Evolutionary conservation across 2,888 invertebrate species (phyloP).

Genomic region (Priocnemis perturbator): DNA sequence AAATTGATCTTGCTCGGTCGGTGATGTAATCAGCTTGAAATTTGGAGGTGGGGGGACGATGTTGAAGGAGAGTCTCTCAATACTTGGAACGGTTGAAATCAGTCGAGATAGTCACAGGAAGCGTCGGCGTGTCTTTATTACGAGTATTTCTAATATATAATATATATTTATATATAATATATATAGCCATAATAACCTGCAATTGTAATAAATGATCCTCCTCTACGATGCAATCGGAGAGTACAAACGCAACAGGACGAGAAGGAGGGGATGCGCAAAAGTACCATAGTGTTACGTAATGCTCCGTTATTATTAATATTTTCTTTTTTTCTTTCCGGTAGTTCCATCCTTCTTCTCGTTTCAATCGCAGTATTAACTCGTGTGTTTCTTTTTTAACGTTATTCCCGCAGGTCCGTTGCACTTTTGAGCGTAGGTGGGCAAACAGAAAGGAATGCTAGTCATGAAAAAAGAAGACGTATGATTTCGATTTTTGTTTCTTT

Average conservation of each 20-base stretch:
- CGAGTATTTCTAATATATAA: slow-evolving; percentile 74
- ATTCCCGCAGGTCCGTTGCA: slow-evolving; percentile 6
- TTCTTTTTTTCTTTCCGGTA: background rate
- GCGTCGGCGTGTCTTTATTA: slow-evolving; percentile 74
- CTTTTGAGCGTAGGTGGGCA: too few relatives aligned
- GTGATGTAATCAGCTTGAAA: too few relatives aligned
- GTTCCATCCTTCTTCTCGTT: slow-evolving; percentile 11
- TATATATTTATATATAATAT: slow-evolving; percentile 70
- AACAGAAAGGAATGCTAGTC: slow-evolving; percentile 22
- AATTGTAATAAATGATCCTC: slow-evolving; percentile 68
- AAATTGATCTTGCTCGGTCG: too few relatives aligned
- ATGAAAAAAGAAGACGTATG: slow-evolving; percentile 37
- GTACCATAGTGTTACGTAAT: slow-evolving; percentile 45
- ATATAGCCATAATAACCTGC: slow-evolving; percentile 72
- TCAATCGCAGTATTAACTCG: background rate
- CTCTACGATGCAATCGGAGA: slow-evolving; percentile 61
- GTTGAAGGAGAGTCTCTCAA: background rate
- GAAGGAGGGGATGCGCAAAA: slow-evolving; percentile 45
- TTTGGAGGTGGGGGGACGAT: background rate
- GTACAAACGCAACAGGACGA: slow-evolving; percentile 59
- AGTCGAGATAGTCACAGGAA: slow-evolving; percentile 51
- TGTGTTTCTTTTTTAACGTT: slow-evolving; percentile 4
- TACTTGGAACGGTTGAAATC: slow-evolving; percentile 24
- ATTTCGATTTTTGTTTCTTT: slow-evolving; percentile 25
- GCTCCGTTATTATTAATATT: slow-evolving; percentile 19